phyloP scores from a whole-genome alignment of 1,140 invertebrate genomes.

The Oryzaephilus surinamensis region DNA sequence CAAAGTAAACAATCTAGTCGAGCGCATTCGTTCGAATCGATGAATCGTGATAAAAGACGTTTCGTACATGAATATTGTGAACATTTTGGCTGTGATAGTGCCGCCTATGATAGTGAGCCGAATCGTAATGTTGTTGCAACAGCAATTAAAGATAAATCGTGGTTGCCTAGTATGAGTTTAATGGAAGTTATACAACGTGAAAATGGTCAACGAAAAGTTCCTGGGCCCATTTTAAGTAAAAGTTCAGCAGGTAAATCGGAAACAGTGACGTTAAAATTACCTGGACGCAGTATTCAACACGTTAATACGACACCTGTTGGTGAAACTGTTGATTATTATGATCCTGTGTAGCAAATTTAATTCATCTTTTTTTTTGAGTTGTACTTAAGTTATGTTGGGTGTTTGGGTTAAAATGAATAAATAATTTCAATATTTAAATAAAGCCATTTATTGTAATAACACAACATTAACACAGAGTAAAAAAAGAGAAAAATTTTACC shows the following conservation, averaged over 20 bases:
- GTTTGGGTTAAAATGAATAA: not conserved
- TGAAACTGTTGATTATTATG: conserved; percentile 12
- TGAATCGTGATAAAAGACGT: conserved; percentile 83
- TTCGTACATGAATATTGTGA: conserved; percentile 90
- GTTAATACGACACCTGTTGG: not conserved
- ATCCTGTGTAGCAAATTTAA: conserved; percentile 6
- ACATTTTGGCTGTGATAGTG: conserved; percentile 87
- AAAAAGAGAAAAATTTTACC: not conserved
- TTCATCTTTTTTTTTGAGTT: conserved; percentile 5
- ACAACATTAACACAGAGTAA: not conserved
- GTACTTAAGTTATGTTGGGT: not conserved
- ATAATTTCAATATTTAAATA: not conserved
- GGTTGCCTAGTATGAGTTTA: conserved; percentile 75
- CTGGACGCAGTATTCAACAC: conserved; percentile 6
- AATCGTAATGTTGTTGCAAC: conserved; percentile 91
- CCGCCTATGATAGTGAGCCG: conserved; percentile 88
- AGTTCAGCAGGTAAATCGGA: conserved; percentile 16
- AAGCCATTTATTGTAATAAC: not conserved
- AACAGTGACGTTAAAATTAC: conserved; percentile 22
- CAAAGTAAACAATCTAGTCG: conserved; percentile 46
- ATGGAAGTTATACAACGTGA: conserved; percentile 68
- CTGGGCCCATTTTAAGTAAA: conserved; percentile 44
- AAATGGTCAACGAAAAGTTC: conserved; percentile 65
- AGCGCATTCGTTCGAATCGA: conserved; percentile 81
- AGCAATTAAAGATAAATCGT: conserved; percentile 58